Percentiles rank a stretch among this genome's conserved stretches.
These are phyloP conservation scores for Rhadina sibilatrix DNA, from an alignment of 2,113 vertebrate genomes.

Conservation along the genomic window DNA sequence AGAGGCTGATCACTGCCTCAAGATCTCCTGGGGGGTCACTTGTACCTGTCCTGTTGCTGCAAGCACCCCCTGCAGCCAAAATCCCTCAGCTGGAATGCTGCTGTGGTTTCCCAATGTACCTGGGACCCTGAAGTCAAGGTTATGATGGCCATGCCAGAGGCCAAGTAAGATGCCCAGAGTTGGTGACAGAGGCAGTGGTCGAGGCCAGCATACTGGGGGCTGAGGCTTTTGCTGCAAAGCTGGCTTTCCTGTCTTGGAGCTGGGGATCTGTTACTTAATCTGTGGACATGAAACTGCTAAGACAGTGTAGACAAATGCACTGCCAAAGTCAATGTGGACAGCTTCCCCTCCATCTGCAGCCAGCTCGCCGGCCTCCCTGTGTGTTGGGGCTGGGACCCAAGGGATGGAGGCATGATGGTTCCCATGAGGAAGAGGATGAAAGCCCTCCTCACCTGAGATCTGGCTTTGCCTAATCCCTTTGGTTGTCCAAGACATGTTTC, in stretches of 20 bases:
- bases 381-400: neutral
- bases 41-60: neutral
- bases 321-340: slow-evolving; percentile 31
- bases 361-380: neutral
- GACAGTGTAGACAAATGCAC: slow-evolving; percentile 36
- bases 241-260: slow-evolving; percentile 20
- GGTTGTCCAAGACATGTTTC: neutral
- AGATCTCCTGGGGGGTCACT: neutral
- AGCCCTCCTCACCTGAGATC: neutral
- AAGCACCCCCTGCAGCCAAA: neutral
- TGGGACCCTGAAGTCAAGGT: neutral
- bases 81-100: neutral
- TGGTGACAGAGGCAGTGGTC: rapidly evolving
- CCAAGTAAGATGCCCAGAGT: neutral
- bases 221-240: neutral
- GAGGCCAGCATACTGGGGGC: neutral
- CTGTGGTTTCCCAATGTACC: rapidly evolving
- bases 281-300: slow-evolving; percentile 49
- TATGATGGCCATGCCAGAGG: neutral
- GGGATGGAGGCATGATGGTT: neutral
- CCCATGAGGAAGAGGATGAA: neutral
- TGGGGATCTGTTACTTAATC: slow-evolving; percentile 37
- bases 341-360: neutral
- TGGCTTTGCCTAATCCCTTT: neutral
- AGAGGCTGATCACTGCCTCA: neutral